Percentiles rank a stretch among this genome's conserved stretches.
phyloP scores from a whole-genome alignment of 2,113 vertebrate genomes.

The Apodemus speciosus region DNA sequence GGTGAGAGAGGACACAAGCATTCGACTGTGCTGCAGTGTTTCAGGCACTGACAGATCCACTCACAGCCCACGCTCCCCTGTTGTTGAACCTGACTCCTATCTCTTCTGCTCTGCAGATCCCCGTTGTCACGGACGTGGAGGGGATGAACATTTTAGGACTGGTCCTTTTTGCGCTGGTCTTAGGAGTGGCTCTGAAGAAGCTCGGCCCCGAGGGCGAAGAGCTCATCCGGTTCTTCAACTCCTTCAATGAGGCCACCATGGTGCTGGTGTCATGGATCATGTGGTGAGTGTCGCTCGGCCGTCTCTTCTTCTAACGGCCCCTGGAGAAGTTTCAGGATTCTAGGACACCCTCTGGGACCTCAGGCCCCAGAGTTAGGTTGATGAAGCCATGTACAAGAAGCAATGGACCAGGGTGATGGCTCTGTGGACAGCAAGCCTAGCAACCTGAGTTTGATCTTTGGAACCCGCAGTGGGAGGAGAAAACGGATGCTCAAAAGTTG shows the following conservation, averaged over 20 bases:
- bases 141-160: constrained; percentile 99
- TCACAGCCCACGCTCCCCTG: background rate
- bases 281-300: constrained; percentile 89
- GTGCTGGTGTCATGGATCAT: constrained; percentile 99
- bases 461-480: background rate
- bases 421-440: background rate
- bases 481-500: background rate
- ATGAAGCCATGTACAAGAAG: background rate
- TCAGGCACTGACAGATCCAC: background rate
- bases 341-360: background rate
- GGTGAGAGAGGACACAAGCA: background rate
- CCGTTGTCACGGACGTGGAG: constrained; percentile 89
- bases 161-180: constrained; percentile 95
- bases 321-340: background rate
- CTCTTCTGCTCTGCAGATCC: constrained; percentile 86
- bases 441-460: background rate
- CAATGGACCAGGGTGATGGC: background rate
- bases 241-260: constrained; percentile 98
- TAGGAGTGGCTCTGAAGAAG: constrained; percentile 96
- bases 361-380: background rate
- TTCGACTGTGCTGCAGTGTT: background rate
- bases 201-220: constrained; percentile 95
- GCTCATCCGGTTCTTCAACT: constrained; percentile 97
- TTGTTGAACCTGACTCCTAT: background rate
- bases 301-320: background rate